Evolutionary conservation across 1,140 invertebrate species (phyloP).

Genomic region (Cotesia chilonis): DNA sequence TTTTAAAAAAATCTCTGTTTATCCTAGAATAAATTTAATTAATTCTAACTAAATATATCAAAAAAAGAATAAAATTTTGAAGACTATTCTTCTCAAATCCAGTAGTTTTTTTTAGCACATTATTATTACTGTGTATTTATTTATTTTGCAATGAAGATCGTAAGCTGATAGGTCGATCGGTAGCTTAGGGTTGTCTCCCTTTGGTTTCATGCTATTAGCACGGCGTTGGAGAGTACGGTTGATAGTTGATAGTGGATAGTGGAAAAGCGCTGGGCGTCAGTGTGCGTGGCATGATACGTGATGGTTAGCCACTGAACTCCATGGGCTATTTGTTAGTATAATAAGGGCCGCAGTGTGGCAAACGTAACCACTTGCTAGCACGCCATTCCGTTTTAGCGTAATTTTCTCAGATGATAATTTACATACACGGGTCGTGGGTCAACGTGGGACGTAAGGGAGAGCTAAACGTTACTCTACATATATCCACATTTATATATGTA

Average conservation of each 20-base stretch:
- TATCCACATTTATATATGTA: constrained; percentile 2
- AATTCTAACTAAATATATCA: too few species aligned
- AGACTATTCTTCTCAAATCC: too few species aligned
- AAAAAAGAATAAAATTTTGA: too few species aligned
- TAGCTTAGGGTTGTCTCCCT: not conserved
- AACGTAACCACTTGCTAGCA: constrained; percentile 63
- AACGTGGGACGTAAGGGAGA: constrained; percentile 16
- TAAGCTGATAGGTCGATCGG: not conserved
- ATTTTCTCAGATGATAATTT: constrained; percentile 65
- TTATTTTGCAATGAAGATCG: not conserved
- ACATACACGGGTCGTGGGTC: constrained; percentile 51
- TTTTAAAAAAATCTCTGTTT: too few species aligned
- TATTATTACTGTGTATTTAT: too few species aligned
- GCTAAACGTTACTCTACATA: not conserved
- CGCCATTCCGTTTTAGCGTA: constrained; percentile 64
- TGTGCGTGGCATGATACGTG: constrained; percentile 61
- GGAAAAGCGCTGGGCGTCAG: constrained; percentile 29
- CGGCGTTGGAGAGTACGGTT: not conserved
- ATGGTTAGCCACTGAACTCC: constrained; percentile 63
- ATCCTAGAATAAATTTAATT: too few species aligned
- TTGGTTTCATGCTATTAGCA: not conserved
- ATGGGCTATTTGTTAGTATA: constrained; percentile 67
- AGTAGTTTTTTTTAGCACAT: too few species aligned
- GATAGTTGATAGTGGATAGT: not conserved
- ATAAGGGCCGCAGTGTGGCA: constrained; percentile 64